Conservation (phyloP, 2,113 vertebrate species). For the Ictalurus punctatus region DNA sequence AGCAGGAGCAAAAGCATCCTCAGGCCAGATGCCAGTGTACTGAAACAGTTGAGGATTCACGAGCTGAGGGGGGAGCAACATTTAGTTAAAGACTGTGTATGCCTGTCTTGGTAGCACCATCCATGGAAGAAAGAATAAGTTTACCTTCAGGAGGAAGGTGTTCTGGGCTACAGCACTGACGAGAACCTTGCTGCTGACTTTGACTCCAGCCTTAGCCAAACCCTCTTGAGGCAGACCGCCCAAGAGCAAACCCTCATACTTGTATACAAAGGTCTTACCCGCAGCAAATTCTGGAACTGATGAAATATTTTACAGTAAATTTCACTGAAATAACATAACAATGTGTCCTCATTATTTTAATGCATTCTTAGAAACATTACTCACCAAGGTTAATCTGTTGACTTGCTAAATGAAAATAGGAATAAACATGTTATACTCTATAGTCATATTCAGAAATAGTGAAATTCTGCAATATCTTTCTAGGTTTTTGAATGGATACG, state of each 20-base stretch:
- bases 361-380: background rate
- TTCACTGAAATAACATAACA: background rate
- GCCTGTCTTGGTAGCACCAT: constrained; percentile 59
- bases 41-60: constrained; percentile 69
- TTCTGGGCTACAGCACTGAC: constrained; percentile 65
- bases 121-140: background rate
- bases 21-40: constrained; percentile 74
- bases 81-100: background rate
- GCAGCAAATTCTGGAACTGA: constrained; percentile 73
- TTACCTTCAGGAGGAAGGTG: constrained; percentile 57
- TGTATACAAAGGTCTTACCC: constrained; percentile 69
- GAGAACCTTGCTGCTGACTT: constrained; percentile 70
- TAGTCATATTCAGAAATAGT: background rate
- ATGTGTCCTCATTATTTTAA: background rate
- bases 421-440: background rate
- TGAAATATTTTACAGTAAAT: background rate
- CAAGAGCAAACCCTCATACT: constrained; percentile 74
- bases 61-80: constrained; percentile 67
- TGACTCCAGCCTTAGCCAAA: constrained; percentile 72
- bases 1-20: constrained; percentile 65
- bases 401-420: constrained; percentile 48
- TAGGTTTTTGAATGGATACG: background rate
- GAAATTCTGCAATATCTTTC: background rate
- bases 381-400: constrained; percentile 58
- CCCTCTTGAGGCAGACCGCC: constrained; percentile 73